These are phyloP conservation scores for Leptinotarsa undecemlineata DNA, from an alignment of 1,140 invertebrate genomes.

Conservation along the genomic window DNA sequence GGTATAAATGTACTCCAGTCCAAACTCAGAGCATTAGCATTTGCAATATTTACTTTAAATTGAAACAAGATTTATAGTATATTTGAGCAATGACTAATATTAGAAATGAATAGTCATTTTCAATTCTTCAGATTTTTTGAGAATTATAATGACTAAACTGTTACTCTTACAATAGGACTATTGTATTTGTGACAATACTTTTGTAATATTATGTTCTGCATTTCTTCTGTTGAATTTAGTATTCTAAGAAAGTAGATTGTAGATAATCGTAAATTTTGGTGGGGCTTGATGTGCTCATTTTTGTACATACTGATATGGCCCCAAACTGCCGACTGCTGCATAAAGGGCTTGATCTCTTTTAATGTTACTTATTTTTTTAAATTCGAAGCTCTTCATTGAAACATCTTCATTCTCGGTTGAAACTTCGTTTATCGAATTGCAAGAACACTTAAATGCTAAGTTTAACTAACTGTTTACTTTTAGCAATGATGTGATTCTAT, in stretches of 20 bases:
- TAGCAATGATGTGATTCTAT: constrained; percentile 52
- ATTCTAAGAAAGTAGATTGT: constrained; percentile 32
- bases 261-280: constrained; percentile 36
- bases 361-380: constrained; percentile 43
- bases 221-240: constrained; percentile 21
- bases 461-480: constrained; percentile 46
- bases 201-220: background rate
- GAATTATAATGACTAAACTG: too few species aligned
- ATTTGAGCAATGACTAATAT: background rate
- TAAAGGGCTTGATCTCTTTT: constrained; percentile 50
- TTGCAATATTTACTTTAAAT: background rate
- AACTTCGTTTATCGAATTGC: constrained; percentile 32
- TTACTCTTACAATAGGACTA: too few species aligned
- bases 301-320: constrained; percentile 41
- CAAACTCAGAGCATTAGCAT: background rate
- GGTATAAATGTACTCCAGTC: background rate
- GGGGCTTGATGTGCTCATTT: constrained; percentile 40
- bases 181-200: background rate
- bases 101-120: background rate
- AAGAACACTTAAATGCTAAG: constrained; percentile 46
- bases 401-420: constrained; percentile 3
- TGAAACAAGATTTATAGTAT: background rate
- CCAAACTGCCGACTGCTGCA: constrained; percentile 41
- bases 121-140: too few species aligned
- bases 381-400: constrained; percentile 19